phyloP scores from a whole-genome alignment of 2,113 vertebrate genomes.

The Accipiter cooperii region DNA sequence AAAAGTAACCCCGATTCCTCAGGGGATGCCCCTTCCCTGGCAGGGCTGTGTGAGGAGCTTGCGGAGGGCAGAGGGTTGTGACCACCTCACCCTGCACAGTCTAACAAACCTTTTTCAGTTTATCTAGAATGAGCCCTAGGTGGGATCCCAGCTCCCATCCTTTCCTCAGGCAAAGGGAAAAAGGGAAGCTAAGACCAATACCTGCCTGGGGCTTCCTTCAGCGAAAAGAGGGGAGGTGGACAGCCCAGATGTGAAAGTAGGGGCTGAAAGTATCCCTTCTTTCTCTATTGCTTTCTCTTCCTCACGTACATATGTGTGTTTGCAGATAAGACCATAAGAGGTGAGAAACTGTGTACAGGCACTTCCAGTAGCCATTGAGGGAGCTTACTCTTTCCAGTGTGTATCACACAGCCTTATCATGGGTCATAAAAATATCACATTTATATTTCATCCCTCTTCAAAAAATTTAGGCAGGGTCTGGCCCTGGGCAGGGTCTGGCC shows the following conservation, averaged over 20 bases:
- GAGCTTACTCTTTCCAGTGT: neutral
- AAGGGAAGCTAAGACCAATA: neutral
- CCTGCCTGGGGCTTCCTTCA: neutral
- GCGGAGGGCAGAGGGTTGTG: neutral
- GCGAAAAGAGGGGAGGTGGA: accelerated
- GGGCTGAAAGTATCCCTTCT: neutral
- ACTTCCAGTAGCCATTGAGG: neutral
- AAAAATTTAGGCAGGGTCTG: neutral
- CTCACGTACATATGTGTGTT: neutral
- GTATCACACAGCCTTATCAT: neutral
- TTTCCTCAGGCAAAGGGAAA: neutral
- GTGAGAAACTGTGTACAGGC: neutral
- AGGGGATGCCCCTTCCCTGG: neutral
- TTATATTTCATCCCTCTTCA: neutral
- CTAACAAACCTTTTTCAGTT: neutral
- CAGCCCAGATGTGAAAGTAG: neutral
- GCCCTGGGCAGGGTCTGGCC: neutral
- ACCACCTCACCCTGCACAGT: neutral
- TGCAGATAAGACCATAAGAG: neutral
- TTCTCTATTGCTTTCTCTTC: neutral
- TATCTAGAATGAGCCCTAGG: neutral
- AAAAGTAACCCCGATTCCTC: neutral
- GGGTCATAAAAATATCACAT: neutral
- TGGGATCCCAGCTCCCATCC: neutral
- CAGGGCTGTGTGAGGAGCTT: neutral